Evolutionary conservation across 1,140 invertebrate genomes (phyloP).

Genomic region (Neodiprion lecontei): DNA sequence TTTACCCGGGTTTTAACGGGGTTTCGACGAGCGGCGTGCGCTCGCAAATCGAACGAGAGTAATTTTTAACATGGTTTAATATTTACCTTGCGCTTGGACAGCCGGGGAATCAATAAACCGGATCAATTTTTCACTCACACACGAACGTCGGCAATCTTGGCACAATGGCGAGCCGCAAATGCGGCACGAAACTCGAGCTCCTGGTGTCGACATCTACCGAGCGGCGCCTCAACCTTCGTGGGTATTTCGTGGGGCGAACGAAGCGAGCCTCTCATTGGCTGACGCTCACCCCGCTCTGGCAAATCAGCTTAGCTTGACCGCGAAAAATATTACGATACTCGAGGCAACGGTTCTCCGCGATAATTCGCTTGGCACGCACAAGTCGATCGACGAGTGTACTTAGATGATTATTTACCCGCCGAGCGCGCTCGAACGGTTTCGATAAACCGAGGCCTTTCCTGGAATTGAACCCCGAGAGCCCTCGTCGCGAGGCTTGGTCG

Average conservation of each 20-base stretch:
- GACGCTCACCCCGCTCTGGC: constrained; percentile 18
- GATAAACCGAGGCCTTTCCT: no score
- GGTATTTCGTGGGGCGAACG: not conserved
- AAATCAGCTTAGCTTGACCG: no score
- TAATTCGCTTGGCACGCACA: no score
- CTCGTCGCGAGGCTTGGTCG: not conserved
- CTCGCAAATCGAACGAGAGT: not conserved
- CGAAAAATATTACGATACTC: no score
- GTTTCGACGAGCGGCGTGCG: not conserved
- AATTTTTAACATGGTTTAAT: constrained; percentile 12
- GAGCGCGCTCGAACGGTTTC: no score
- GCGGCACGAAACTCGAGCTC: constrained; percentile 29
- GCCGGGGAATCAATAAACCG: constrained; percentile 30
- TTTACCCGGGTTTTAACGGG: not conserved
- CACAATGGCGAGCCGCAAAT: constrained; percentile 45
- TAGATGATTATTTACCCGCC: not conserved
- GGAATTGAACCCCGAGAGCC: no score
- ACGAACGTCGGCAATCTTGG: constrained; percentile 41
- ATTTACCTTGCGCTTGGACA: constrained; percentile 28
- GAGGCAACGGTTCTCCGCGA: no score
- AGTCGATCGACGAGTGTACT: not conserved
- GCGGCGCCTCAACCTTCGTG: constrained; percentile 14
- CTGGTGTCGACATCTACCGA: constrained; percentile 38
- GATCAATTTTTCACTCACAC: constrained; percentile 43
- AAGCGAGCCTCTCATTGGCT: constrained; percentile 24